Base-by-base conservation (phyloP, 2,797 vertebrate genomes). In the Manis pentadactyla region DNA sequence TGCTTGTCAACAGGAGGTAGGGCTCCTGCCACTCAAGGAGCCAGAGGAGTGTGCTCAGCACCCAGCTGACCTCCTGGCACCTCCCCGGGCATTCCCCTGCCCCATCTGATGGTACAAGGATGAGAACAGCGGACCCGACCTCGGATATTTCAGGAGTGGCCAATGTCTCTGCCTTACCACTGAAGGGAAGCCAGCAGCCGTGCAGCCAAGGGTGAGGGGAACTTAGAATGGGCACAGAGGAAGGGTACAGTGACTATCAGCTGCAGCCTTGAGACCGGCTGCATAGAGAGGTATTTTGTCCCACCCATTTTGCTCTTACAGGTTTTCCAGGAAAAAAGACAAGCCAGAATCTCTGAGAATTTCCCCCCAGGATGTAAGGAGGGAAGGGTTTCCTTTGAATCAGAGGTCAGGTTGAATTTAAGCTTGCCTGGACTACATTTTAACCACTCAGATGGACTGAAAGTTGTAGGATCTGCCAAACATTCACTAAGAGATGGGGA, bases 401-500 rank as follows among this genome's bases (percentile, higher is more conserved):
- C 29, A 71, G 71, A 81, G 59, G 23, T 64, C 71, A 59, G 61
- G 31, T 46, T 74, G 84, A 84, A 79, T 90, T 87, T 92, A 95
- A 78, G 71, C 64, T 95, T 92, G 79, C 51, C 88, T 71, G 51
- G 61, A 69, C 75, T 94, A 46, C 15, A 83, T 81, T 87, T 86
- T 93, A 92, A 85, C 34, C 29, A 75, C 59, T 92, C 71, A 78
- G 42, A 68, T 89, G 73, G 81, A 87, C 61, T 90, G 46, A 95
- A 96, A 90, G 69, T 81, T 90, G 87, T 1, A 53, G 55, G 71
- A 49, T 77, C 55, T 96, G 59, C 61, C 89, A 95, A 83, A 63
- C 74, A 73, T 51, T 84, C 78, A n/a, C 83, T 79, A 71, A 94
- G n/a, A 96, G 81, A 82, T 64, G 34, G n/a, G 55, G 78, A 92